Evolutionary conservation across 2,888 invertebrate species (phyloP), one percentile per base, ranked within the genome.

Genomic region (Ryuthela nishihirai): DNA sequence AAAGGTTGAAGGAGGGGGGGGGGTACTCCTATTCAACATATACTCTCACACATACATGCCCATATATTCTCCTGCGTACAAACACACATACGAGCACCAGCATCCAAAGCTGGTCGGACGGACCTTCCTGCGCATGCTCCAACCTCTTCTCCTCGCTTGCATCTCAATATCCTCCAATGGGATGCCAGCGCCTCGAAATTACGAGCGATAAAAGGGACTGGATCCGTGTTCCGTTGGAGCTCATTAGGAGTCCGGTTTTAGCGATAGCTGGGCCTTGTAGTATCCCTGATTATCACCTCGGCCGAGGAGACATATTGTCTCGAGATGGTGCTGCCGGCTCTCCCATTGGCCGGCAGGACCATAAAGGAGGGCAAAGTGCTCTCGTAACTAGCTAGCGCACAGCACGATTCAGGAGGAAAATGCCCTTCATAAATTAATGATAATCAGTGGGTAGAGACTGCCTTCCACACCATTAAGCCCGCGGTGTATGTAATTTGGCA

Each of bases 301-400:
- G 29, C 48, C 38, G 48, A 54, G 48, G 43, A 48, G 43, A 43
- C 47, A 55, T 49, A 55, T 55, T 55, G 55, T 40, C 44, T 40
- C 44, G 18, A 34, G 36, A 55, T 55, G 44, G 49, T 21, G 29
- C 35, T 39, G 26, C 24, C 12, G 34, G 49, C 39, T 26, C 24
- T 44, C 44, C 44, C 24, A 55, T 55, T 55, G 49, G 55, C 25
- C 17, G 25, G 49, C 24, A n/a, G 25, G 25, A 34, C 41, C 49
- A 48, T 55, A 55, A 55, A 55, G 55, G 55, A 55, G 55, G 55
- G 55, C 55, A 55, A 55, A 55, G 49, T 49, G 44, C 49, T 44
- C 26, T 55, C 55, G 55, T 55, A 49, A 55, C 55, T 49, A 55
- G 49, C 38, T 42, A 32, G 45, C 40, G 56, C 56, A 32, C 26